These are phyloP conservation scores for Scaptomyza pallida DNA, from an alignment of 1,140 invertebrate species.

Conservation along the genomic window DNA sequence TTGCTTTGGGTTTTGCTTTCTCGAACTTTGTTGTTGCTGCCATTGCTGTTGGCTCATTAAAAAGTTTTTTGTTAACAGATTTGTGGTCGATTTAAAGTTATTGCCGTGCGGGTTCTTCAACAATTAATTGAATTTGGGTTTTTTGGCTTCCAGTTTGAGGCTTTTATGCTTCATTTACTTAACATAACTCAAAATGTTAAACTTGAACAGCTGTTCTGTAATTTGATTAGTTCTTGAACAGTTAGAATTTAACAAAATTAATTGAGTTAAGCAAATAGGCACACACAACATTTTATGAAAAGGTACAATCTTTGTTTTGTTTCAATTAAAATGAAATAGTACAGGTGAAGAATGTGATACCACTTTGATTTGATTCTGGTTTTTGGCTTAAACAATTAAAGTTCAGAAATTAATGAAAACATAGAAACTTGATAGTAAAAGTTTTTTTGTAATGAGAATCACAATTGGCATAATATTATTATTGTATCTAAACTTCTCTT, in stretches of 20 bases:
- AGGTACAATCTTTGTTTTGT: not conserved
- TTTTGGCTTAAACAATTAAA: too few species aligned
- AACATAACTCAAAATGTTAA: not conserved
- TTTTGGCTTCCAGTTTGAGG: slow-evolving; percentile 4
- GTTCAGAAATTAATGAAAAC: too few species aligned
- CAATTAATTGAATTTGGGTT: slow-evolving; percentile 57
- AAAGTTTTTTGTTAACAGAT: slow-evolving; percentile 64
- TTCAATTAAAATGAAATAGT: not conserved
- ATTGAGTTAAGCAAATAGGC: not conserved
- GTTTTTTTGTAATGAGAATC: too few species aligned
- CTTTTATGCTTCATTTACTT: not conserved
- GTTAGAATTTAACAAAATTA: not conserved
- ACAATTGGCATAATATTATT: too few species aligned
- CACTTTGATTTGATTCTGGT: not conserved
- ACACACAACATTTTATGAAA: not conserved
- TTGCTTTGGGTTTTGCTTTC: slow-evolving; percentile 11
- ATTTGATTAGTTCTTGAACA: not conserved
- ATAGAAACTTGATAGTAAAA: too few species aligned
- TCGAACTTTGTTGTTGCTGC: slow-evolving; percentile 18
- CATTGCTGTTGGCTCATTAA: slow-evolving; percentile 42
- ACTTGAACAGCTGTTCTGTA: not conserved
- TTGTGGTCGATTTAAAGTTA: slow-evolving; percentile 64
- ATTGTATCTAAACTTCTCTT: too few species aligned
- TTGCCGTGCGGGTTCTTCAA: slow-evolving; percentile 40
- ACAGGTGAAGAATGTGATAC: not conserved